These are phyloP conservation scores for Melanotaenia boesemani DNA, from an alignment of 2,797 vertebrate genomes.

Conservation along the genomic window DNA sequence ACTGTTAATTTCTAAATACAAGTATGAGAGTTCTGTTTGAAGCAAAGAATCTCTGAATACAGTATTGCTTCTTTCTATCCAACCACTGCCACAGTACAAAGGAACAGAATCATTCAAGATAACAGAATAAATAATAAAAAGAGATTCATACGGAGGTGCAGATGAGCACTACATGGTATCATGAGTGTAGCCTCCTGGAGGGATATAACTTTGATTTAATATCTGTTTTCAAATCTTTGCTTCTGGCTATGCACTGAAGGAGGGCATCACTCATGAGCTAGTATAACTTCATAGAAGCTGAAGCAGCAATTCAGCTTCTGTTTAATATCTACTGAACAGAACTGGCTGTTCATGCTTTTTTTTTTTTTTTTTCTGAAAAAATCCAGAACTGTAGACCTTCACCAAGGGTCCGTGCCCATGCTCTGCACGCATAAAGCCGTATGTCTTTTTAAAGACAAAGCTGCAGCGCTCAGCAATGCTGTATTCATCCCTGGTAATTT, in stretches of 20 bases:
- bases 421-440: slow-evolving; percentile 27
- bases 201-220: slow-evolving; percentile 56
- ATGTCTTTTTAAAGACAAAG: slow-evolving; percentile 25
- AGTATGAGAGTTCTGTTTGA: slow-evolving; percentile 19
- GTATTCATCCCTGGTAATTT: slow-evolving; percentile 60
- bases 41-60: slow-evolving; percentile 2
- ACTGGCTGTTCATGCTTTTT: slow-evolving; percentile 27
- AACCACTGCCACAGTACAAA: slow-evolving; percentile 45
- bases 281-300: slow-evolving; percentile 47
- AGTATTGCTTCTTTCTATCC: slow-evolving; percentile 29
- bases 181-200: slow-evolving; percentile 24
- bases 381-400: slow-evolving; percentile 45
- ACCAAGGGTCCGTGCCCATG: slow-evolving; percentile 25
- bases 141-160: slow-evolving; percentile 17
- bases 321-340: slow-evolving; percentile 39
- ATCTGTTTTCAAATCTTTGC: slow-evolving; percentile 44
- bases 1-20: slow-evolving; percentile 3
- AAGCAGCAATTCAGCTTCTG: slow-evolving; percentile 28
- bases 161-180: slow-evolving; percentile 43
- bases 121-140: slow-evolving; percentile 47
- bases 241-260: slow-evolving; percentile 17
- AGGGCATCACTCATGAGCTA: slow-evolving; percentile 49
- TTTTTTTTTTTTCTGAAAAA: slow-evolving; percentile 46
- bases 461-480: slow-evolving; percentile 15
- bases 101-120: slow-evolving; percentile 54